Evolutionary conservation across 2,888 invertebrate species (phyloP), one percentile per base, ranked within the genome.

Genomic region (Tachina lurida): DNA sequence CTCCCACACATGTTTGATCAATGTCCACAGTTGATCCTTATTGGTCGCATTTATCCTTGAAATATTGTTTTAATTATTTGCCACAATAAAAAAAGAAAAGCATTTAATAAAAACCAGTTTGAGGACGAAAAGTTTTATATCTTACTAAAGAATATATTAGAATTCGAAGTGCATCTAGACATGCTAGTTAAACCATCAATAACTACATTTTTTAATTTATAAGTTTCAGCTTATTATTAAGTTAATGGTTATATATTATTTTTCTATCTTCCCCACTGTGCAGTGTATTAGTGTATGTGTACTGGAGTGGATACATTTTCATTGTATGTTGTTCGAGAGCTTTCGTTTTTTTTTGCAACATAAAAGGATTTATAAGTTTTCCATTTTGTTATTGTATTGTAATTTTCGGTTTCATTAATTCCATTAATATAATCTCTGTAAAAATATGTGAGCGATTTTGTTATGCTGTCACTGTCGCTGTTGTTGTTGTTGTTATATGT

Each of bases 341-440:
- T 54, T 78, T 60, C 60, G 60, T 73, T 17, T 52, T 65, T 47
- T 65, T 45, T 10, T 73, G 62, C n/a, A 65, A 3, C 43, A 13
- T 17, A 71, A 75, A 73, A 62, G 19, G 12, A 58, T 70, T 70
- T 82, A 43, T 45, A 78, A 74, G 43, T 82, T 84, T 62, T 79
- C 58, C n/a, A 52, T 47, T 83, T 73, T 77, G 17, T 75, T 75
- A 31, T 54, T 58, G 75, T 56, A 43, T 45, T 76, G 67, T 62
- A 81, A 83, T 84, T 87, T 87, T 84, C 80, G 76, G 86, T 87
- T 87, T 87, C 84, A 87, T 87, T 87, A 87, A 87, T 78, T 87
- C 80, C 67, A 82, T 87, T 88, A 80, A 71, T 71, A 52, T 86
- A 67, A 68, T 58, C 54, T 71, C 74, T 58, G 45, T 78, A 19